Evolutionary conservation across 2,113 vertebrate genomes (phyloP).

Genomic region (Paracanthobrama guichenoti): DNA sequence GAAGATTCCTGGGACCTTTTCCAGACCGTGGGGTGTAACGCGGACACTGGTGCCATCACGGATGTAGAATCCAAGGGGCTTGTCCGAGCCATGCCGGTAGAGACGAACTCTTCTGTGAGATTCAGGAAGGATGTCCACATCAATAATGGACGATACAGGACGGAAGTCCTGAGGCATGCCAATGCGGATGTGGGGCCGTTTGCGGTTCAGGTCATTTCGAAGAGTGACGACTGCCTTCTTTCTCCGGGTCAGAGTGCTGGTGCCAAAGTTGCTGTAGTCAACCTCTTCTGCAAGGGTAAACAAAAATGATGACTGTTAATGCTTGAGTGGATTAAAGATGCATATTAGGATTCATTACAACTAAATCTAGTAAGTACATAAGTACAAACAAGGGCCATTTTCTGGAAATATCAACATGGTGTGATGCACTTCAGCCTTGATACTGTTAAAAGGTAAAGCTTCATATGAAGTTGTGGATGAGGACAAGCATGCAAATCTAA

Average conservation of each 20-base stretch:
- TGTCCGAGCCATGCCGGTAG: constrained; percentile 93
- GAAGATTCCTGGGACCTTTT: constrained; percentile 97
- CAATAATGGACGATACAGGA: constrained; percentile 96
- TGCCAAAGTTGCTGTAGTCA: constrained; percentile 88
- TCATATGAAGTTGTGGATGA: not conserved
- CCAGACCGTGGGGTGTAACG: constrained; percentile 91
- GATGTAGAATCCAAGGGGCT: constrained; percentile 96
- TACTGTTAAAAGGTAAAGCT: not conserved
- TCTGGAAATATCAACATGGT: not conserved
- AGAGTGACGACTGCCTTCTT: constrained; percentile 89
- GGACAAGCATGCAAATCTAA: not conserved
- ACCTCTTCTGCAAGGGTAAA: constrained; percentile 85
- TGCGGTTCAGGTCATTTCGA: constrained; percentile 88
- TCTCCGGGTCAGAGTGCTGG: constrained; percentile 85
- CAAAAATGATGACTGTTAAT: constrained; percentile 4
- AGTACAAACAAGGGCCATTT: too few species aligned
- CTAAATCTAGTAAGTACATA: too few species aligned
- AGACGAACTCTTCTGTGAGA: constrained; percentile 92
- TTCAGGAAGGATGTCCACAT: constrained; percentile 96
- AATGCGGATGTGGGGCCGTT: constrained; percentile 89
- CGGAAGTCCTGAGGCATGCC: constrained; percentile 96
- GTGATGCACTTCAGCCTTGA: not conserved
- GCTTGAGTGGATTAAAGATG: not conserved
- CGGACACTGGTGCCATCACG: constrained; percentile 93
- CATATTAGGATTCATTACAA: not conserved